Conservation (phyloP, 2,888 invertebrate genomes). For the Scaeva pyrastri region DNA sequence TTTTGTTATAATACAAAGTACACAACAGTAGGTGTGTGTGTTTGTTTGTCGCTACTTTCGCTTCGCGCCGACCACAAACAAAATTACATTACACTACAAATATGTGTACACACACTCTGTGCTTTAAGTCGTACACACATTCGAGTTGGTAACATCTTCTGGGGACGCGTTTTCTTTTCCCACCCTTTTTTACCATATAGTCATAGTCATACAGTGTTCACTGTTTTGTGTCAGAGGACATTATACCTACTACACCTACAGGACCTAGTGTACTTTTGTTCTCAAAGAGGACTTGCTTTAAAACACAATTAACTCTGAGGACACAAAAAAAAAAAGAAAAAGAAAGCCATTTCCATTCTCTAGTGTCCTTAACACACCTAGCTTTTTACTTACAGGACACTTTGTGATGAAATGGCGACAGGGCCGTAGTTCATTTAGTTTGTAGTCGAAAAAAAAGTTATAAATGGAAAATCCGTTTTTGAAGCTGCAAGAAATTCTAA, state of each 20-base stretch:
- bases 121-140: neutral
- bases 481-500: no score
- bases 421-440: neutral
- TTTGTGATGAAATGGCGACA: neutral
- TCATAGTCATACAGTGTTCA: neutral
- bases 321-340: neutral
- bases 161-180: slow-evolving; percentile 13
- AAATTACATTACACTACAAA: slow-evolving; percentile 7
- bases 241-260: no score
- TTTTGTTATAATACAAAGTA: neutral
- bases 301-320: slow-evolving; percentile 18
- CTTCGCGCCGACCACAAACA: slow-evolving; percentile 16
- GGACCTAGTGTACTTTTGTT: neutral
- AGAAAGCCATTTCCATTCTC: slow-evolving; percentile 13
- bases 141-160: neutral
- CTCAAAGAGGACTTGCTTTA: slow-evolving; percentile 30
- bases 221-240: slow-evolving; percentile 6
- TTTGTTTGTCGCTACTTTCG: slow-evolving; percentile 14
- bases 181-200: neutral
- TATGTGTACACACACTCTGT: neutral
- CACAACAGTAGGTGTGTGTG: no score
- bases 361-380: slow-evolving; percentile 25
- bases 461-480: no score
- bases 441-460: no score
- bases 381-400: neutral